phyloP scores from a whole-genome alignment of 2,797 vertebrate genomes.

The Threskiornis aethiopicus region DNA sequence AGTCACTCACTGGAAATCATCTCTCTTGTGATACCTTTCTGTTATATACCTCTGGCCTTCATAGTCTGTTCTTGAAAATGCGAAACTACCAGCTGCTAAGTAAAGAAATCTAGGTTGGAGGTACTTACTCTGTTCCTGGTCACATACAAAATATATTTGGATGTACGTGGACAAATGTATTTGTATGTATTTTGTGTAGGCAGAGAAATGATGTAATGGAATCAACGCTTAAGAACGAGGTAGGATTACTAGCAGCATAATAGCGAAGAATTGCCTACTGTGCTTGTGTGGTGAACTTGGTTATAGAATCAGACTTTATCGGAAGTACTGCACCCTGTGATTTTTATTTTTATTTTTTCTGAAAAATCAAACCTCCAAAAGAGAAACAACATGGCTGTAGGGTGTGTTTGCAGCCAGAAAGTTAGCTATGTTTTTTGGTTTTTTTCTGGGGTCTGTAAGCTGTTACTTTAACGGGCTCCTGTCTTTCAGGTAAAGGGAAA shows the following conservation, averaged over 20 bases:
- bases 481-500: neutral
- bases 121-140: neutral
- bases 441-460: neutral
- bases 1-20: neutral
- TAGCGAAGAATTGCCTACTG: neutral
- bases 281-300: neutral
- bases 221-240: neutral
- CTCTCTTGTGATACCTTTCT: neutral
- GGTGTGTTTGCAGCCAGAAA: neutral
- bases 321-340: neutral
- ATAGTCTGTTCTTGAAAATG: neutral
- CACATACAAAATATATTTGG: neutral
- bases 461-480: neutral
- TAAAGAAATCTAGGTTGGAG: neutral
- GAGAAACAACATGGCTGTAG: neutral
- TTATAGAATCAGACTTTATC: neutral
- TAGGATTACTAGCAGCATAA: neutral
- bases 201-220: neutral
- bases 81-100: neutral
- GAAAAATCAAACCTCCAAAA: neutral
- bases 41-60: neutral
- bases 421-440: rapidly evolving
- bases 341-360: neutral
- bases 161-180: neutral
- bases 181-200: neutral